These are phyloP conservation scores for Plebejus argus DNA, from an alignment of 2,888 invertebrate genomes.

Conservation along the genomic window DNA sequence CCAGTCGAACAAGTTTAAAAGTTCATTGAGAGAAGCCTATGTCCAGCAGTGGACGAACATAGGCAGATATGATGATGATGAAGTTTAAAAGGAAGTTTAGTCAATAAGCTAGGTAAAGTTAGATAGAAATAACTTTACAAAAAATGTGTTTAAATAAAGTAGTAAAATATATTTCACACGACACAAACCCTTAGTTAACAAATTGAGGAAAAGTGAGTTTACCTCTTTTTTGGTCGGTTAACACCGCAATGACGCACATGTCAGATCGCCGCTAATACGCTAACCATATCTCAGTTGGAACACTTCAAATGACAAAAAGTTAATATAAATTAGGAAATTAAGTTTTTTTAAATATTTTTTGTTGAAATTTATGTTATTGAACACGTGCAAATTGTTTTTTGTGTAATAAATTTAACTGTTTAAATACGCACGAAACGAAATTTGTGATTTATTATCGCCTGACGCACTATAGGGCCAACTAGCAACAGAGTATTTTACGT, in stretches of 20 bases:
- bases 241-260: conserved; percentile 2
- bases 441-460: background rate
- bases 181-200: background rate
- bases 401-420: background rate
- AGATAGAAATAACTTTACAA: too few relatives aligned
- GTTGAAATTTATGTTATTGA: background rate
- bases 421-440: background rate
- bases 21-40: too few relatives aligned
- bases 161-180: background rate
- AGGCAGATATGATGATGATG: too few relatives aligned
- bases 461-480: background rate
- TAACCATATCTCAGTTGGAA: background rate
- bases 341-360: background rate
- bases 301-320: background rate
- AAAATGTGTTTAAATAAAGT: background rate
- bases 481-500: background rate
- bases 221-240: background rate
- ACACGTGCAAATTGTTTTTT: conserved; percentile 1
- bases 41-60: too few relatives aligned
- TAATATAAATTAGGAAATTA: background rate
- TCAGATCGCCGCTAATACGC: background rate
- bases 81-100: too few relatives aligned
- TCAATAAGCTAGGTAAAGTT: too few relatives aligned
- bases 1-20: too few relatives aligned
- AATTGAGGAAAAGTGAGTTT: conserved; percentile 6